Evolutionary conservation across 2,113 vertebrate species (phyloP).

Genomic region (Erinaceus europaeus): DNA sequence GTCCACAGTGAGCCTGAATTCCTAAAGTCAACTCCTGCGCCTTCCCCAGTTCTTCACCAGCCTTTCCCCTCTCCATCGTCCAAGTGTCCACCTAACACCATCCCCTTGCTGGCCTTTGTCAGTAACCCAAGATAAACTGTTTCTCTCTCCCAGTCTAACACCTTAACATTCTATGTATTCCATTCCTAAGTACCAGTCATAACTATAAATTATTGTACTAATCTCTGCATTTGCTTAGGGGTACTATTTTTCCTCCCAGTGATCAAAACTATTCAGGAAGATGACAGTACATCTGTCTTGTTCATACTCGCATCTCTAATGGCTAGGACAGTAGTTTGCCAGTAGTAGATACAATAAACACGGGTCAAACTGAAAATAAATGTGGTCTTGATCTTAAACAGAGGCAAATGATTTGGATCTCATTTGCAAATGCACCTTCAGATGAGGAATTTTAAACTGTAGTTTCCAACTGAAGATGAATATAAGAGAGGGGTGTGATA

Average conservation of each 20-base stretch:
- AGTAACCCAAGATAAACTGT: neutral
- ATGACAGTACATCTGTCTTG: neutral
- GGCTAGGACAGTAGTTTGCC: neutral
- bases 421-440: neutral
- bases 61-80: neutral
- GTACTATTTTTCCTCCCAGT: neutral
- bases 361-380: neutral
- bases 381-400: neutral
- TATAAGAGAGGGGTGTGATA: accelerated
- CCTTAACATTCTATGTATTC: neutral
- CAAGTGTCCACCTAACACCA: neutral
- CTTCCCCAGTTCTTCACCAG: neutral
- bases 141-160: neutral
- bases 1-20: accelerated
- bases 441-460: neutral
- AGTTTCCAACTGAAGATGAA: neutral
- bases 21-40: accelerated
- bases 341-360: neutral
- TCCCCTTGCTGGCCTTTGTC: accelerated
- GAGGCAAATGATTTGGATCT: neutral
- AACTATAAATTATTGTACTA: neutral
- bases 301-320: neutral
- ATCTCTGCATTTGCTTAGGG: neutral
- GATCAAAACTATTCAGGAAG: neutral
- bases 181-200: neutral